Conservation (phyloP, 2,797 vertebrate species). For the Semotilus atromaculatus region DNA sequence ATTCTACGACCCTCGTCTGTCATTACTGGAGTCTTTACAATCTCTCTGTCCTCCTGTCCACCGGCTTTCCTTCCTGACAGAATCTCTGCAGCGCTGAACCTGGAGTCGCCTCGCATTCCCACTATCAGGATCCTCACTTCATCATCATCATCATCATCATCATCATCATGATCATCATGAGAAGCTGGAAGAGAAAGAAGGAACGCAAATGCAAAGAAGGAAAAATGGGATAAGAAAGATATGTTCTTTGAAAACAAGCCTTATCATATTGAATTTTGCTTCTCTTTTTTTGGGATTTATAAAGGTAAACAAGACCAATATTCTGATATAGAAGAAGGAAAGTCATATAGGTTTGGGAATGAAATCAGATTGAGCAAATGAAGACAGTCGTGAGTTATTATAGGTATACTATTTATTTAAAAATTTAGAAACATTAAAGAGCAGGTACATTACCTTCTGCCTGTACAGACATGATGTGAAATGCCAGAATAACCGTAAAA, state of each 20-base stretch:
- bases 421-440: too few species aligned
- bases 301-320: not conserved
- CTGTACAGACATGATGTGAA: too few species aligned
- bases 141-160: too few species aligned
- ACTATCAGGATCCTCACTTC: not conserved
- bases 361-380: too few species aligned
- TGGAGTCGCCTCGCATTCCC: not conserved
- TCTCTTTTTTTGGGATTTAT: not conserved
- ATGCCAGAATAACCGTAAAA: too few species aligned
- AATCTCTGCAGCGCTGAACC: not conserved
- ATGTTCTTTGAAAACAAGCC: not conserved
- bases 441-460: too few species aligned
- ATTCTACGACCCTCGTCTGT: not conserved
- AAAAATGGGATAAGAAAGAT: not conserved
- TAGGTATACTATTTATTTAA: too few species aligned
- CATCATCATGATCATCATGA: too few species aligned
- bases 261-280: not conserved
- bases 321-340: not conserved
- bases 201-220: not conserved
- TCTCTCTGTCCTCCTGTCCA: not conserved
- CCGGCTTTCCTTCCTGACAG: not conserved
- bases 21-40: conserved; percentile 1
- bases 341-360: not conserved
- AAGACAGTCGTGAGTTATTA: too few species aligned
- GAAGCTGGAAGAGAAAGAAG: not conserved